Percentiles rank a stretch among this genome's conserved stretches.
These are phyloP conservation scores for Triplophysa siluroides DNA, from an alignment of 2,113 vertebrate species.

Conservation along the genomic window DNA sequence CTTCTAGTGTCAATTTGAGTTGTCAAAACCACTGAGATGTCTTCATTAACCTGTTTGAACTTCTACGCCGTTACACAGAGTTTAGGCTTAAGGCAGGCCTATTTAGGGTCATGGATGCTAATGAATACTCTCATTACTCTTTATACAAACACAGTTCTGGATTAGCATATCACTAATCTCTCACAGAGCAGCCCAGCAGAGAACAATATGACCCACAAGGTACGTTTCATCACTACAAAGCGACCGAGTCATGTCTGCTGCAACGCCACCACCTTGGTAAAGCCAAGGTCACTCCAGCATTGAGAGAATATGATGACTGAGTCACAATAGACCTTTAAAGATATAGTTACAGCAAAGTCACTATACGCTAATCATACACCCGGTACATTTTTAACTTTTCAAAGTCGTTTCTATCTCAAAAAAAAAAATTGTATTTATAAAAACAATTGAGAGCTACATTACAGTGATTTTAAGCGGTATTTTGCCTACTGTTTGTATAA, in stretches of 20 bases:
- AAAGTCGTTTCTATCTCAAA: no score
- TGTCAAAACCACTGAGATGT: background rate
- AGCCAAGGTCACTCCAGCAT: slow-evolving; percentile 22
- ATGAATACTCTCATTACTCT: background rate
- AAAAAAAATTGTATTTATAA: no score
- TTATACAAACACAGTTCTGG: background rate
- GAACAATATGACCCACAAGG: slow-evolving; percentile 9
- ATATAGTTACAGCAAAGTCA: slow-evolving; percentile 22
- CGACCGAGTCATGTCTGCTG: background rate
- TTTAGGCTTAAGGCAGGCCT: background rate
- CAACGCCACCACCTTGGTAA: background rate
- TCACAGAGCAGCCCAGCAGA: background rate
- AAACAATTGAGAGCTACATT: no score
- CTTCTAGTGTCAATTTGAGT: background rate
- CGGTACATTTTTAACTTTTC: no score
- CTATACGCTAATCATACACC: background rate
- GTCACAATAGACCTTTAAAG: slow-evolving; percentile 41
- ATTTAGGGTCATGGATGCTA: background rate
- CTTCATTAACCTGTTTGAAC: slow-evolving; percentile 2
- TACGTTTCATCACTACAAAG: background rate
- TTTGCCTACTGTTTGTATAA: no score
- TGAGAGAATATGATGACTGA: background rate
- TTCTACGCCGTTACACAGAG: background rate
- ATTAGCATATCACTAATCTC: background rate
- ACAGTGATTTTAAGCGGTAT: no score